phyloP scores from a whole-genome alignment of 1,140 invertebrate genomes.

The Cecropterus lyciades region DNA sequence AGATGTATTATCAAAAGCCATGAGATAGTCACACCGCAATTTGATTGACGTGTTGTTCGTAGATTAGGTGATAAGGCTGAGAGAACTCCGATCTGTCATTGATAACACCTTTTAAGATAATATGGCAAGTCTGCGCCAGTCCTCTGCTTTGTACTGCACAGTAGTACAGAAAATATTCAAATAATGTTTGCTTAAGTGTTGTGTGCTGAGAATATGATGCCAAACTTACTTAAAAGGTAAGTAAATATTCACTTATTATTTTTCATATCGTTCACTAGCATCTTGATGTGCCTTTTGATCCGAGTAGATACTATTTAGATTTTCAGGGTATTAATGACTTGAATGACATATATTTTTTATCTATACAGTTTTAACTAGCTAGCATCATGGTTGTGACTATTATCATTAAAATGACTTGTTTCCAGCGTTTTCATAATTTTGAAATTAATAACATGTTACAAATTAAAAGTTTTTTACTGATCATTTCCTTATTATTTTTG shows the following conservation, averaged over 20 bases:
- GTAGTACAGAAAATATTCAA: conserved; percentile 15
- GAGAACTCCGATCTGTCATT: conserved; percentile 67
- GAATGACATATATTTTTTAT: no score
- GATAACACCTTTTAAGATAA: conserved; percentile 59
- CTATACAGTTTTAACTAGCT: no score
- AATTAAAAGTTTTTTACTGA: no score
- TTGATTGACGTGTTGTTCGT: conserved; percentile 74
- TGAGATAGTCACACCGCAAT: conserved; percentile 51
- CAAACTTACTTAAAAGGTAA: conserved; percentile 65
- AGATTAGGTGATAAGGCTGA: conserved; percentile 63
- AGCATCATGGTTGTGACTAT: no score
- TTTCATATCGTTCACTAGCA: conserved; percentile 13
- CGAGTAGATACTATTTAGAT: no score
- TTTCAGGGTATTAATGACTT: no score
- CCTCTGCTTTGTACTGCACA: conserved; percentile 27
- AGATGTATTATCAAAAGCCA: conserved; percentile 44
- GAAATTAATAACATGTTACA: no score
- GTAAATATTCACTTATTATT: conserved; percentile 22
- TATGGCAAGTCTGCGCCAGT: conserved; percentile 38
- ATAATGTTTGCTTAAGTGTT: conserved; percentile 37
- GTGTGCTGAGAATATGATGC: conserved; percentile 49
- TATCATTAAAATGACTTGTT: no score
- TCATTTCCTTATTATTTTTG: no score
- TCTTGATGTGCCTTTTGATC: not conserved
- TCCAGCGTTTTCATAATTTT: no score